These are phyloP conservation scores for Pampusana beccarii DNA, from an alignment of 2,113 vertebrate genomes.

Conservation along the genomic window DNA sequence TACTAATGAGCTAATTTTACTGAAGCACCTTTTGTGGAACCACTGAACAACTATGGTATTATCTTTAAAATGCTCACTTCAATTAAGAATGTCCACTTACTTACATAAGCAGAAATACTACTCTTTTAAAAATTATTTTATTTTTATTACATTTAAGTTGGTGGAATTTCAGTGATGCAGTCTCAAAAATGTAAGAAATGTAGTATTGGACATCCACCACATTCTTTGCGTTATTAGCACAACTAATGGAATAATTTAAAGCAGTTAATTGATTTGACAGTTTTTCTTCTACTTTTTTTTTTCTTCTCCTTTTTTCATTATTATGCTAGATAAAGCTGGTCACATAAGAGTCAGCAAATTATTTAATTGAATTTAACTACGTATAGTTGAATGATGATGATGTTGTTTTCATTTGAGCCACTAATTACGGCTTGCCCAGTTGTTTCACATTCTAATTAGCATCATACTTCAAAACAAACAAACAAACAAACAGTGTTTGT, in stretches of 20 bases:
- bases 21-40: not conserved
- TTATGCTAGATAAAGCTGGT: not conserved
- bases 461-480: not conserved
- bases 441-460: not conserved
- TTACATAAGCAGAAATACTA: not conserved
- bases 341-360: constrained; percentile 14
- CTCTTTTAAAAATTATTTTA: not conserved
- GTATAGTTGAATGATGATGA: not conserved
- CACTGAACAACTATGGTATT: not conserved
- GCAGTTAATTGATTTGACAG: not conserved
- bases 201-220: not conserved
- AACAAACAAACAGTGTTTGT: not conserved
- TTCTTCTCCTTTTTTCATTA: not conserved
- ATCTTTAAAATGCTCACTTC: not conserved
- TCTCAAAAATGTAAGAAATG: not conserved
- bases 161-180: not conserved
- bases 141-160: not conserved
- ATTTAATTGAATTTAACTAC: not conserved
- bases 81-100: not conserved
- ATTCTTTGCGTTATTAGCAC: not conserved
- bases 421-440: not conserved
- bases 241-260: not conserved
- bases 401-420: constrained; percentile 2
- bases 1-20: not conserved
- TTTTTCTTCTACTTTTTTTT: not conserved